Base-by-base conservation (phyloP, 2,113 vertebrate species). In the Amblyopsis rosae region DNA sequence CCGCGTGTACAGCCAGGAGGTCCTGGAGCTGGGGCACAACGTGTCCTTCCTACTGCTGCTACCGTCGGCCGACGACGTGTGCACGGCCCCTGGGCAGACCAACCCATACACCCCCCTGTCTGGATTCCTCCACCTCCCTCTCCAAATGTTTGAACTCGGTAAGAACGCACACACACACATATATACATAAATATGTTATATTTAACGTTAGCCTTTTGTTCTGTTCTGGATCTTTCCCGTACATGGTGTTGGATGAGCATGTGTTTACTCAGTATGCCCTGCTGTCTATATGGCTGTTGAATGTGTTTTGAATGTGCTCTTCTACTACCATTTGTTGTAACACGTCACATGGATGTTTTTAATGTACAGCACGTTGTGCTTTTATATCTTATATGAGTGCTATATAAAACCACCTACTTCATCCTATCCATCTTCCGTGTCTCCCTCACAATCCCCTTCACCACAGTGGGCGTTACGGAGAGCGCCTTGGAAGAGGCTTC, bases 91-190 rank as follows among this genome's bases (percentile, higher is more conserved):
- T 64, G 97, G 98, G 90, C 97, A 99, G 94, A 94, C 94, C 93
- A 98, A 96, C 93, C 95, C 95, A 88, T 96, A 97, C 95, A 95
- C 93, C 84, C 93, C 91, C 41, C 94, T 96, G 91, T 94, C 96
- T 69, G 95, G 96, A 79, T 99, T 98, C 93, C 96, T 99, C 84
- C 95, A 98, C 94, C 95, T 99, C 87, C 98, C 98, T 77, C 95
- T 99, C 93, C 97, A 98, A 93, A 99, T 98, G 96, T 99, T 99
- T 87, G 97, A 99, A 91, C 95, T 99, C 10, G 97, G 92, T 93
- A 48, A 50, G 58, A 17, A 10, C 7, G 9, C 63, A 26, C 55
- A 26, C 49, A 45, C 33, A 50, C 56, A 55, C 67, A 17, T 33
- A 62, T 26, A 49, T 46, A 32, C 17, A 49, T 46, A 58, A 17